A percentile compares a stretch with the other conserved stretches of the same genome.
Evolutionary conservation across 2,797 vertebrate genomes (phyloP).

Genomic region (Rhabdophis nuchalis): DNA sequence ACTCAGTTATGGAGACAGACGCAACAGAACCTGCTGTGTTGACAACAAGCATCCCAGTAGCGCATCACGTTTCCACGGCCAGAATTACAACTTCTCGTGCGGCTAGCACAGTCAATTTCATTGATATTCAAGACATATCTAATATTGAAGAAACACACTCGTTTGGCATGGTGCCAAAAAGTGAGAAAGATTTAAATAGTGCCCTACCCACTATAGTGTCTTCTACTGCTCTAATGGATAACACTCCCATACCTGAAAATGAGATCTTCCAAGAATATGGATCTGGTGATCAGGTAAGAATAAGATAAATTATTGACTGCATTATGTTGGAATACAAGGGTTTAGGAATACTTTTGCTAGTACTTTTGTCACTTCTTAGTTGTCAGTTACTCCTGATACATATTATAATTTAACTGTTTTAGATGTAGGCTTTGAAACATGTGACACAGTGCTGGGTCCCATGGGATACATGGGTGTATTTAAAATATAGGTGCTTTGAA

Average conservation of each 20-base stretch:
- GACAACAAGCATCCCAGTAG: conserved; percentile 41
- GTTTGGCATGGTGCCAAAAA: conserved; percentile 2
- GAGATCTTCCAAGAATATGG: conserved; percentile 50
- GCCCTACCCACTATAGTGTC: background rate
- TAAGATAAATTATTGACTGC: background rate
- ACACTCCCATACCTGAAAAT: conserved; percentile 27
- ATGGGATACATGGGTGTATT: conserved; percentile 9
- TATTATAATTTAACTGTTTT: background rate
- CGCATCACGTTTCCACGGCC: conserved; percentile 27
- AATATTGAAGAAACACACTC: background rate
- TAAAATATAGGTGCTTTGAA: background rate
- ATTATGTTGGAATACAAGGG: background rate
- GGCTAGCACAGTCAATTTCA: conserved; percentile 6
- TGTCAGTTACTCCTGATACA: background rate
- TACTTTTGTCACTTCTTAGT: background rate
- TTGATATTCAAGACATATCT: background rate
- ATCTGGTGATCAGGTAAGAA: conserved; percentile 69
- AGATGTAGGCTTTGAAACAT: background rate
- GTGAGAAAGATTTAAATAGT: background rate
- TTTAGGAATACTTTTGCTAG: background rate
- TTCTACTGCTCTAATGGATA: background rate
- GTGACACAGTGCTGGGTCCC: background rate
- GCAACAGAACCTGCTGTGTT: background rate
- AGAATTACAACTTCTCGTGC: conserved; percentile 45
- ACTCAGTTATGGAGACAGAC: conserved; percentile 29